phyloP scores from a whole-genome alignment of 2,888 invertebrate species.

The Candidula unifasciata region DNA sequence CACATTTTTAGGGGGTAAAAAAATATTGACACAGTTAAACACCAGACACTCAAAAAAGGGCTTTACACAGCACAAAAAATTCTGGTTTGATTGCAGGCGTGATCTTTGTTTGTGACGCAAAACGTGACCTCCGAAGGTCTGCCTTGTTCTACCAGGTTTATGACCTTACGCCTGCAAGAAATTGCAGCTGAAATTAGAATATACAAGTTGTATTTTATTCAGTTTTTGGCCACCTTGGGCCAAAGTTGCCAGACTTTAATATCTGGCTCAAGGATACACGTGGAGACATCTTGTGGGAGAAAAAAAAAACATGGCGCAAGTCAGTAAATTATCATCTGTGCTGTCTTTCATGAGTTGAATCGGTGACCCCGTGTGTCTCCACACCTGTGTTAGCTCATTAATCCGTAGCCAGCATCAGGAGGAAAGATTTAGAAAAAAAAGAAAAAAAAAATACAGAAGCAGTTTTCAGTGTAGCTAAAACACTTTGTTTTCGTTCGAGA shows the following conservation, averaged over 20 bases:
- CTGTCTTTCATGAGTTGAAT: background rate
- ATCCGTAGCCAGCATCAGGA: too few relatives aligned
- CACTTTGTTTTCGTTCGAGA: too few relatives aligned
- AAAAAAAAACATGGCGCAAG: too few relatives aligned
- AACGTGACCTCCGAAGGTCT: background rate
- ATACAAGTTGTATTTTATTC: conserved; percentile 32
- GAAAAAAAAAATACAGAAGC: too few relatives aligned
- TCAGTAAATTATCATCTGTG: background rate
- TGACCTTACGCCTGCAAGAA: conserved; percentile 10
- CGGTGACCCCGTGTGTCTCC: too few relatives aligned
- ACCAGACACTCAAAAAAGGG: too few relatives aligned
- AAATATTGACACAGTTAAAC: too few relatives aligned
- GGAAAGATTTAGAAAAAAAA: too few relatives aligned
- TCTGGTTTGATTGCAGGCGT: background rate
- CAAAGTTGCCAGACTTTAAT: background rate
- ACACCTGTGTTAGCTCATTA: too few relatives aligned
- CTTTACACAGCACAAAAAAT: too few relatives aligned
- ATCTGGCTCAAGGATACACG: background rate
- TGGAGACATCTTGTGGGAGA: conserved; percentile 12
- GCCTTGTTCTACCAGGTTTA: background rate
- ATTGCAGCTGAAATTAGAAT: conserved; percentile 24
- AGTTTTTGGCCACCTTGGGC: background rate
- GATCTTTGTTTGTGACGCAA: background rate
- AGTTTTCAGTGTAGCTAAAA: too few relatives aligned
- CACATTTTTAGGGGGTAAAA: too few relatives aligned